Percentiles rank a stretch among this genome's conserved stretches.
Evolutionary conservation across 1,140 invertebrate species (phyloP).

Genomic region (Pogonus chalceus): DNA sequence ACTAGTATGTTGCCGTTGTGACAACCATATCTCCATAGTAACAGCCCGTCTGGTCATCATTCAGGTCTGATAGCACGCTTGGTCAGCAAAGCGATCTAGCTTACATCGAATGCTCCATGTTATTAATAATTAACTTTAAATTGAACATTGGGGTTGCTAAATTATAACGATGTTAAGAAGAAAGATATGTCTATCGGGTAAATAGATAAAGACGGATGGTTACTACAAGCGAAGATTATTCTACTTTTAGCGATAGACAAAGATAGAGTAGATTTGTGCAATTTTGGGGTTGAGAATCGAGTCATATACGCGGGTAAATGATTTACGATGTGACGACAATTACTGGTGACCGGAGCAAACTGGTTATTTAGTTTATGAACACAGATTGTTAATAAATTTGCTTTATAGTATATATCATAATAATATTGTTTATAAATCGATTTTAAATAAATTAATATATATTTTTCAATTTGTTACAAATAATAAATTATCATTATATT

Average conservation of each 20-base stretch:
- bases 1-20: background rate
- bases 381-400: no score
- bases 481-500: no score
- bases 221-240: no score
- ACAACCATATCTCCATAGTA: background rate
- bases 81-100: background rate
- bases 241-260: no score
- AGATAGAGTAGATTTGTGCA: no score
- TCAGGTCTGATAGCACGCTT: background rate
- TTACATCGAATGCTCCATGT: background rate
- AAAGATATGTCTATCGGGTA: background rate
- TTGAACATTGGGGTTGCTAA: no score
- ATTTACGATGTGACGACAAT: background rate
- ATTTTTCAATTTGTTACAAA: no score
- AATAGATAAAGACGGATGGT: no score
- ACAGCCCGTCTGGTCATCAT: conserved; percentile 1
- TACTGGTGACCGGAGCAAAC: background rate
- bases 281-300: background rate
- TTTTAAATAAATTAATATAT: no score
- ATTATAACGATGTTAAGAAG: background rate
- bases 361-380: no score
- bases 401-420: no score
- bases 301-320: background rate
- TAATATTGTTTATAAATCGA: no score
- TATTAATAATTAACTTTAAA: conserved; percentile 6